Percentiles rank a stretch among this genome's conserved stretches.
These are phyloP conservation scores for Drosophila neotestacea DNA, from an alignment of 2,888 invertebrate genomes.

Conservation along the genomic window DNA sequence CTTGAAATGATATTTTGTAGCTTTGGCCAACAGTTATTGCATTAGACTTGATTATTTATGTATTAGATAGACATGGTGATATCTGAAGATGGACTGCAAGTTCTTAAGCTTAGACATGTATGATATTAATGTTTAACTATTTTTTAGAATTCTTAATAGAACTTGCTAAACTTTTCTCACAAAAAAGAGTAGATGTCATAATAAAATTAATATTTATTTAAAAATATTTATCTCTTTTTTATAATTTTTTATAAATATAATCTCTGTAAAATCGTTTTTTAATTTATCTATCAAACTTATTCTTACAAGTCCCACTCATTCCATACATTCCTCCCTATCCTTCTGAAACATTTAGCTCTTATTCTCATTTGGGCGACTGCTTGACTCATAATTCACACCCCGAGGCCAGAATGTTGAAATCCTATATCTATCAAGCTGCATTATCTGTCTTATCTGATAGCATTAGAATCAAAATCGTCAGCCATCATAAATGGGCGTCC, in stretches of 20 bases:
- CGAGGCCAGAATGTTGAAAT: conserved; percentile 12
- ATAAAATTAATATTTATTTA: no score
- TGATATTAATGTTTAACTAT: neutral
- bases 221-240: no score
- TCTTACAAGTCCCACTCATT: neutral
- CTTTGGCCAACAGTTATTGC: no score
- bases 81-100: no score
- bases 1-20: neutral
- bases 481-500: conserved; percentile 52
- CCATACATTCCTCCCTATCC: neutral
- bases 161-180: no score
- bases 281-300: neutral
- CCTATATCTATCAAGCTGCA: conserved; percentile 19
- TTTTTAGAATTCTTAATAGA: neutral
- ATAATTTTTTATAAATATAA: neutral
- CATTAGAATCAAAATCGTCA: conserved; percentile 52
- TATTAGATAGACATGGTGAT: neutral
- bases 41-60: no score
- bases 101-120: no score
- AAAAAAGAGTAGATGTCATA: no score
- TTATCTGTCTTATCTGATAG: conserved; percentile 30
- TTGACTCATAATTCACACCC: conserved; percentile 4
- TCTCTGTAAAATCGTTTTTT: neutral
- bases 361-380: neutral
- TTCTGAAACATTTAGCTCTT: neutral